Base-by-base conservation (phyloP, 1,140 invertebrate genomes). In the Odontomachus brunneus region DNA sequence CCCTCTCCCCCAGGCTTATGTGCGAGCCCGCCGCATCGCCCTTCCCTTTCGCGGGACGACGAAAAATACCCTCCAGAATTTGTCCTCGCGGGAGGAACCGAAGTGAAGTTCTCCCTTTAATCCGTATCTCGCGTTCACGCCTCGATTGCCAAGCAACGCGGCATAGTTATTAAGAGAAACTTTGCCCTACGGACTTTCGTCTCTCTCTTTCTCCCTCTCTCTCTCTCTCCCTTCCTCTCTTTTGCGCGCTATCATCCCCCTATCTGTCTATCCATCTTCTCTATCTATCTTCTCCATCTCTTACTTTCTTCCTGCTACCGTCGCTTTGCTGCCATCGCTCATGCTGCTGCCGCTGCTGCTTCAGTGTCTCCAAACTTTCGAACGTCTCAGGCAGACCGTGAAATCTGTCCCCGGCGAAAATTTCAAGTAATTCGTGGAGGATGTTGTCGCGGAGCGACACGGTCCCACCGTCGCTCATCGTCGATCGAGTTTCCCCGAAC, bases 111-210 rank as follows among this genome's bases (percentile, higher is more conserved):
- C 83, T 87, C 89, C 85, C 89, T 90, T 90, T 90, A 90, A 90
- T 90, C 87, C 89, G 89, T 90, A 90, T 90, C 89, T 90, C 87
- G 87, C 89, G 89, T 90, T 90, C 84, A 90, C 87, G 89, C 89
- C 83, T 89, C 87, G 89, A 90, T 89, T 85, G 85, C 84, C 84
- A 66, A 60, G 87, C 80, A 81, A 84, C 84, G 83, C 89, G 89
- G 87, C 84, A 90, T 90, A 90, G 87, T 90, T 90, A 90, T 90
- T 90, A 90, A 89, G 85, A 86, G 84, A 90, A 90, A 90, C 87
- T 90, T 90, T 90, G 84, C 84, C 85, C 83, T 76, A 53, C 72
- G 83, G 62, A 83, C 81, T 62, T 59, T 66, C 44, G 26, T 48
- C 49, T 57, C 38, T 38, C 67, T 81, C 62, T 12, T 14, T 5